Conservation (phyloP, 2,888 invertebrate species). For the Amphiduros pacificus region DNA sequence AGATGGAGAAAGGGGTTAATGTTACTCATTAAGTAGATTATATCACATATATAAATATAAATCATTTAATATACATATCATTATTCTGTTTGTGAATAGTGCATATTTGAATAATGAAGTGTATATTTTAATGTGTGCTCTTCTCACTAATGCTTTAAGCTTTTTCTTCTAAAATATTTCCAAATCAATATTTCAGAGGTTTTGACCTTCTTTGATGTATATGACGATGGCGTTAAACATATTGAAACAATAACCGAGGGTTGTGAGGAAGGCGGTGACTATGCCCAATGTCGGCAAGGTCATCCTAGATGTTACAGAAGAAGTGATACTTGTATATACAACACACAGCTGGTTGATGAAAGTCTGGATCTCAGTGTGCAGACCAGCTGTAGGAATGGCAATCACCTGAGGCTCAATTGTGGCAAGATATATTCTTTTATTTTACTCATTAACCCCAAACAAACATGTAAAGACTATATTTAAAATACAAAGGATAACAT, state of each 20-base stretch:
- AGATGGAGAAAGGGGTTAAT: too few species aligned
- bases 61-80: too few species aligned
- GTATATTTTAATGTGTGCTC: neutral
- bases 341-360: conserved; percentile 15
- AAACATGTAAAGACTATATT: too few species aligned
- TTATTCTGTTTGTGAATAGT: neutral
- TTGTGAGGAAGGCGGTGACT: conserved; percentile 3
- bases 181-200: neutral
- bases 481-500: too few species aligned
- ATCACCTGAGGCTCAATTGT: conserved; percentile 23
- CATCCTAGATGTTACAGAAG: conserved; percentile 13
- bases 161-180: neutral
- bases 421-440: too few species aligned
- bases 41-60: too few species aligned
- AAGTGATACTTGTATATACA: conserved; percentile 16
- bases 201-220: neutral
- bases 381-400: conserved; percentile 21
- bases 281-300: conserved; percentile 15
- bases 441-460: too few species aligned
- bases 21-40: too few species aligned
- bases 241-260: conserved; percentile 6
- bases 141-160: neutral
- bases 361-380: neutral
- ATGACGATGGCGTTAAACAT: neutral
- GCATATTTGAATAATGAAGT: neutral